phyloP scores from a whole-genome alignment of 2,797 vertebrate species.

The Garrulus glandarius region DNA sequence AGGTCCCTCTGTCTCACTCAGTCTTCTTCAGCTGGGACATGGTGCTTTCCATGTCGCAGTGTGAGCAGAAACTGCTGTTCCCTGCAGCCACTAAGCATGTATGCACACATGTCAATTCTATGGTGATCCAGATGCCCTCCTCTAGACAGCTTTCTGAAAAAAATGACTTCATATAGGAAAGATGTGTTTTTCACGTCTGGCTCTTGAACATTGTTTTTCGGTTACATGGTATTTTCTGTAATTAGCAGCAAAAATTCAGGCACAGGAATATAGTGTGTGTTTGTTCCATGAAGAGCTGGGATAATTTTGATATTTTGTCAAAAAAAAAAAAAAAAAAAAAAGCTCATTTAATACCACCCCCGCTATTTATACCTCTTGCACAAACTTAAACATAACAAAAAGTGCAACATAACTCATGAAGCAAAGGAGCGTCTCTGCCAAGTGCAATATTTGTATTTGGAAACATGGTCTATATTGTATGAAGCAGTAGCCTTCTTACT shows the following conservation, averaged over 20 bases:
- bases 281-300: constrained; percentile 29
- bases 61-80: background rate
- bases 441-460: constrained; percentile 81
- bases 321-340: constrained; percentile 20
- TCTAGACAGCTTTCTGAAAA: constrained; percentile 25
- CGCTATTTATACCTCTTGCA: constrained; percentile 60
- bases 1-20: background rate
- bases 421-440: constrained; percentile 69
- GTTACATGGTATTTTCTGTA: constrained; percentile 18
- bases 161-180: constrained; percentile 50
- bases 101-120: background rate
- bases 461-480: constrained; percentile 72
- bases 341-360: constrained; percentile 59
- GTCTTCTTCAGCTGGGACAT: background rate
- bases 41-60: rapidly evolving
- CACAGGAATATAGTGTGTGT: constrained; percentile 41
- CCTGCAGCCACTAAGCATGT: background rate
- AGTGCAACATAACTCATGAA: constrained; percentile 67
- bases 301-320: constrained; percentile 39
- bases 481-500: constrained; percentile 69
- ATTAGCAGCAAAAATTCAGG: constrained; percentile 33
- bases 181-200: constrained; percentile 29
- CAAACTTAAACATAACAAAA: constrained; percentile 70
- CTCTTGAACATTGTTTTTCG: constrained; percentile 34
- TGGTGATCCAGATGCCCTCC: background rate